Conservation (phyloP, 2,888 invertebrate species). For the Tricholauxania praeusta region DNA sequence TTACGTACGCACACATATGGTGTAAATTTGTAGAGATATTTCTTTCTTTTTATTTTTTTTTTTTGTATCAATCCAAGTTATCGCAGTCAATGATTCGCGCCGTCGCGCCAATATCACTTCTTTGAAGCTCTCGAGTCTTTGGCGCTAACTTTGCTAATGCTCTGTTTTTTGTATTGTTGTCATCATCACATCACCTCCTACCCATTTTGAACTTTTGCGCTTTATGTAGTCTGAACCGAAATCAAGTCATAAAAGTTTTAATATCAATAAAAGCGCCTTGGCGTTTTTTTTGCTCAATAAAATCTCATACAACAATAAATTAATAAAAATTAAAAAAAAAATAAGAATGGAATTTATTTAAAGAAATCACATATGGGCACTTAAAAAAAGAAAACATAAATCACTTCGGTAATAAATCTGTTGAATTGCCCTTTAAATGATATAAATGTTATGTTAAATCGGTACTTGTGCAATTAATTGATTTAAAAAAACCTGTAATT, state of each 20-base stretch:
- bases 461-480: neutral
- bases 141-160: conserved; percentile 7
- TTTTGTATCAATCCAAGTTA: conserved; percentile 5
- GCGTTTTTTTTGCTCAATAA: neutral
- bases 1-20: neutral
- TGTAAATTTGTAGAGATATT: conserved; percentile 19
- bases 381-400: conserved; percentile 1
- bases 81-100: neutral
- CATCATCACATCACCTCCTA: neutral
- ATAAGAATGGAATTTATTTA: conserved; percentile 11
- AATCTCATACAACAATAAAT: conserved; percentile 8
- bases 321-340: conserved; percentile 3
- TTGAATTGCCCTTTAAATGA: conserved; percentile 17
- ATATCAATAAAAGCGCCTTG: too few species aligned
- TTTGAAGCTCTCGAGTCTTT: conserved; percentile 15
- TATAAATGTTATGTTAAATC: conserved; percentile 8
- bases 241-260: too few species aligned
- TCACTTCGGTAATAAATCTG: conserved; percentile 34
- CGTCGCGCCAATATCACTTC: conserved; percentile 8
- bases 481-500: too few species aligned
- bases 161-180: conserved; percentile 10
- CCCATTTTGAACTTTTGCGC: too few species aligned
- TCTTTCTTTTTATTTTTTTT: neutral
- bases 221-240: too few species aligned
- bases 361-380: neutral